phyloP scores from a whole-genome alignment of 2,888 invertebrate species.

The Stegophylla sp. region DNA sequence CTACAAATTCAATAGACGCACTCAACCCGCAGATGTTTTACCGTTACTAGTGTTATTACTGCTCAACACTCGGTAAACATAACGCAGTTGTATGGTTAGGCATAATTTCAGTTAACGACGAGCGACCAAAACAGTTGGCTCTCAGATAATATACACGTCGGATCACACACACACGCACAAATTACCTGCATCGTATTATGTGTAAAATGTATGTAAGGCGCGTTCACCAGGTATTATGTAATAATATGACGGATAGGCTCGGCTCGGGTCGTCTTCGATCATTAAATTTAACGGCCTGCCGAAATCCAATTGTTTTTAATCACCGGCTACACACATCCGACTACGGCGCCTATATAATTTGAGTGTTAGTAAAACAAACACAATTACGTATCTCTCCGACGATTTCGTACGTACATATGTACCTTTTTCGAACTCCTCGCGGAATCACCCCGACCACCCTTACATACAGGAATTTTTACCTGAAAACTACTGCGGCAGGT shows the following conservation, averaged over 20 bases:
- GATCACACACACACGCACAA: no score
- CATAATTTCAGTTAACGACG: not conserved
- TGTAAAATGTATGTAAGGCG: no score
- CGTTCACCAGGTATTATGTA: no score
- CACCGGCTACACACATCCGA: not conserved
- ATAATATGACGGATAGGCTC: not conserved
- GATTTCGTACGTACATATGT: not conserved
- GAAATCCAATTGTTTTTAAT: conserved; percentile 54
- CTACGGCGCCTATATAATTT: conserved; percentile 20
- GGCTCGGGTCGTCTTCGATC: not conserved
- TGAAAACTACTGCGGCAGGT: no score
- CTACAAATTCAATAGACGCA: conserved; percentile 8
- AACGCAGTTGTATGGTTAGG: not conserved
- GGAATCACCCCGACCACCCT: no score
- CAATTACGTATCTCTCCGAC: conserved; percentile 24
- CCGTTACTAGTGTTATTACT: not conserved
- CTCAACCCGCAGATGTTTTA: not conserved
- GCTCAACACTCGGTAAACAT: not conserved
- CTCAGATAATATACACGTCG: no score
- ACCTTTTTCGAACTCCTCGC: no score
- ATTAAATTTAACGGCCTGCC: conserved; percentile 21
- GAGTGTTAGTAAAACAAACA: conserved; percentile 38
- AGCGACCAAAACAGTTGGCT: conserved; percentile 17
- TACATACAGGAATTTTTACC: no score
- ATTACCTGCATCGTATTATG: no score